phyloP scores from a whole-genome alignment of 2,113 vertebrate genomes.

The Machaerirhynchus nigripectus region DNA sequence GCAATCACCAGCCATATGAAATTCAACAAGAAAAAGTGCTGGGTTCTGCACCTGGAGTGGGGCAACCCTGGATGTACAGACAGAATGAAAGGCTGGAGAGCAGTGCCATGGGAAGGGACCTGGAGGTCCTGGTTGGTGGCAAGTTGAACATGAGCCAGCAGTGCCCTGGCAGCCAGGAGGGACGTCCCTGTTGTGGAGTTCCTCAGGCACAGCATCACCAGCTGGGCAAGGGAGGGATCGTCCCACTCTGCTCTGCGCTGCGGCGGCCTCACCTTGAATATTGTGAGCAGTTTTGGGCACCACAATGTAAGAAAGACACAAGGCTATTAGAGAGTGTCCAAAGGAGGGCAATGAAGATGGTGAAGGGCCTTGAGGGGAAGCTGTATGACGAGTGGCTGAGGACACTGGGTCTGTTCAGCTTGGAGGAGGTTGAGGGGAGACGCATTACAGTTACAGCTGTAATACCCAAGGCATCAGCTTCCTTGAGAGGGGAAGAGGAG shows the following conservation, averaged over 20 bases:
- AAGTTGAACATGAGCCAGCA: not conserved
- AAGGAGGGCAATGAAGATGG: not conserved
- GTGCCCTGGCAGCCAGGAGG: not conserved
- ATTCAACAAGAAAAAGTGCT: not conserved
- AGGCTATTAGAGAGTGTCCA: not conserved
- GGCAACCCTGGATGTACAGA: not conserved
- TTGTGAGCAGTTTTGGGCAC: not conserved
- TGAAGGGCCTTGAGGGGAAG: not conserved
- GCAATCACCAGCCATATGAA: fast-evolving
- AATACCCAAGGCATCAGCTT: too few species aligned
- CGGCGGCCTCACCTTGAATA: fast-evolving
- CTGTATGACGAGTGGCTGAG: not conserved
- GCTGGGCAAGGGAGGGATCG: not conserved
- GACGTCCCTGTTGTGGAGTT: fast-evolving
- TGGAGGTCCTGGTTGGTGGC: not conserved
- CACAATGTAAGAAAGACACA: not conserved
- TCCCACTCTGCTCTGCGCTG: not conserved
- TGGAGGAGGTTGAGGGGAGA: not conserved
- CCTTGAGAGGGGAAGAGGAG: not conserved
- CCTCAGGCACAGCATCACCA: fast-evolving
- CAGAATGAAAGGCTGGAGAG: not conserved
- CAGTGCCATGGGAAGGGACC: not conserved
- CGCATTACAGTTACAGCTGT: not conserved
- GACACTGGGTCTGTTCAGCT: not conserved
- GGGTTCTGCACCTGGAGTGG: not conserved